Percentiles rank a stretch among this genome's conserved stretches.
These are phyloP conservation scores for Oryzias curvinotus DNA, from an alignment of 2,113 vertebrate species.

Conservation along the genomic window DNA sequence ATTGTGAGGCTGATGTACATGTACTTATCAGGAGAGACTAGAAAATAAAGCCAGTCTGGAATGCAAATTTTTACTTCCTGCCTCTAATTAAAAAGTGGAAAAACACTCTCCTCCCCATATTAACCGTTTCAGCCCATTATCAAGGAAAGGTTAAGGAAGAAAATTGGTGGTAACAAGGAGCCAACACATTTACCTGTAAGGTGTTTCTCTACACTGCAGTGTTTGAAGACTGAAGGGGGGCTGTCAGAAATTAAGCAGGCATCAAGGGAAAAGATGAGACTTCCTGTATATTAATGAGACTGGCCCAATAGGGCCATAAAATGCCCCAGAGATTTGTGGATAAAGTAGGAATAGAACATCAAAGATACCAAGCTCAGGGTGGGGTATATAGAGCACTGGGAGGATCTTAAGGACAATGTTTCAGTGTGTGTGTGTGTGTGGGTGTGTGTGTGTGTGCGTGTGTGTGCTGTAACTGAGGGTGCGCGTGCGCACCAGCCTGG, in stretches of 20 bases:
- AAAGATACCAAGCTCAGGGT: constrained; percentile 45
- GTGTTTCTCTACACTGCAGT: constrained; percentile 8
- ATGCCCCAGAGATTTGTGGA: constrained; percentile 44
- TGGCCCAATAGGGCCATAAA: constrained; percentile 39
- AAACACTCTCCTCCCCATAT: background rate
- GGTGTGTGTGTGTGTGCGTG: constrained; percentile 16
- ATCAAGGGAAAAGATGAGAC: constrained; percentile 19
- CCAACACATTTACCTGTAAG: constrained; percentile 12
- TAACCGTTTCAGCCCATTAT: constrained; percentile 16
- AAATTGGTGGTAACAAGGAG: constrained; percentile 20
- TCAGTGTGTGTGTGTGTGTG: constrained; percentile 29
- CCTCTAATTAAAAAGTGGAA: constrained; percentile 2
- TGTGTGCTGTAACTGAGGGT: constrained; percentile 2
- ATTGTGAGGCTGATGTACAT: constrained; percentile 24
- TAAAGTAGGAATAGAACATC: constrained; percentile 51
- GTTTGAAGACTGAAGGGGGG: constrained; percentile 18
- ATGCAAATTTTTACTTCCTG: constrained; percentile 17
- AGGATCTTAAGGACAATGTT: constrained; percentile 49
- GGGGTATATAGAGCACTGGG: constrained; percentile 44
- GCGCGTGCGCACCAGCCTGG: constrained; percentile 28
- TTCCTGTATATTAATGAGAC: constrained; percentile 51
- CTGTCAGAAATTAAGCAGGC: constrained; percentile 35
- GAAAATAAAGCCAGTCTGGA: constrained; percentile 2
- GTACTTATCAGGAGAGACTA: constrained; percentile 2
- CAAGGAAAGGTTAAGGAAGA: constrained; percentile 13